Evolutionary conservation across 2,888 invertebrate species (phyloP), one percentile per base, ranked within the genome.

Genomic region (Lasioglossum vierecki): DNA sequence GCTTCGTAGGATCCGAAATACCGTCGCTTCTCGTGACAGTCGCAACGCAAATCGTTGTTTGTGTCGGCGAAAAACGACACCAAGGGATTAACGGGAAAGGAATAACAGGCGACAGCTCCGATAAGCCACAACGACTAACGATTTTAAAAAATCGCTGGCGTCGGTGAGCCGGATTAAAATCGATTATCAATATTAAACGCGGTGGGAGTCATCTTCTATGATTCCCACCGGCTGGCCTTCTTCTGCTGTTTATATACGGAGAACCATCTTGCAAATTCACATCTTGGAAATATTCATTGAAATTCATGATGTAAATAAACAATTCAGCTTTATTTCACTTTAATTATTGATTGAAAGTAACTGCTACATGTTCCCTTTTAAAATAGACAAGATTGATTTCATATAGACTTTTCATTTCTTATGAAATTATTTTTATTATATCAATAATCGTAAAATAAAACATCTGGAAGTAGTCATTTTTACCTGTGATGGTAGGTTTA

Each of bases 11-110:
- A 57, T 30, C 22, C 41, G 71, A 63, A 60, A 35, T 57, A 68
- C 78, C 78, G 46, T 78, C 57, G 70, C 78, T 79, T 39, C 71
- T 72, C 71, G 78, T 39, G 39, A 80, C 78, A 68, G 30, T 35
- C 68, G 18, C 15, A n/a, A 35, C 57, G 60, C 71, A 63, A 79
- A 79, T 81, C 81, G 44, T 79, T 49, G 71, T 79, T 63, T 49
- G 70, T n/a, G 79, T 49, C 46, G 39, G n/a, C 46, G 63, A 79
- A 41, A n/a, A 75, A 82, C 80, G 80, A 74, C 74, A 70, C 63
- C 57, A 8, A 1, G 35, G 72, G 76, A 76, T 71, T 72, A 71
- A 26, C 30, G 30, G 35, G 18, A 60, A 83, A 71, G 63, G 72
- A 63, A 78, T 15, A 35, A 60, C 44, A 70, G 70, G 22, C n/a